Conservation (phyloP, 2,113 vertebrate species). For the Microtus pennsylvanicus region DNA sequence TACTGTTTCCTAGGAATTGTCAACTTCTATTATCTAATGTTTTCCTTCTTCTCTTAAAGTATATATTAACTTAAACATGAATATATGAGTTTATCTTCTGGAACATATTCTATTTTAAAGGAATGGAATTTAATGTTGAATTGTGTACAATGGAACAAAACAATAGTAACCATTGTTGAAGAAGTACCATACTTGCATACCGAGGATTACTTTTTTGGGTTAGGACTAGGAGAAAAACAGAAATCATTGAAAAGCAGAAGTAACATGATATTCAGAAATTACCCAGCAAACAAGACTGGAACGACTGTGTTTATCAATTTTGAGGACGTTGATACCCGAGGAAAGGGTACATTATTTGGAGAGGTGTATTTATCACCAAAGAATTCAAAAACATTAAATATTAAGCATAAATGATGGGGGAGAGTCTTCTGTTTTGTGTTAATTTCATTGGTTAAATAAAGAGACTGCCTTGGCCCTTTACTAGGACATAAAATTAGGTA, state of each 20-base stretch:
- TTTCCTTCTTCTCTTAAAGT: not conserved
- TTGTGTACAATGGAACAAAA: not conserved
- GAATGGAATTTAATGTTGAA: not conserved
- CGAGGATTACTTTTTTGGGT: not conserved
- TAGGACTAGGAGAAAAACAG: not conserved
- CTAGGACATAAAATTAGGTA: no score
- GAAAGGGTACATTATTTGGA: not conserved
- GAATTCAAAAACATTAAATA: constrained; percentile 32
- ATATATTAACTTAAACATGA: not conserved
- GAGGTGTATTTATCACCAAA: not conserved
- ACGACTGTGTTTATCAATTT: not conserved
- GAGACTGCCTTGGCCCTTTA: no score
- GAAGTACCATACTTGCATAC: no score
- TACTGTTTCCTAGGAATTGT: not conserved
- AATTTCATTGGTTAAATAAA: no score
- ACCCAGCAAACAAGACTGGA: not conserved
- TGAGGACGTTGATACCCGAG: not conserved
- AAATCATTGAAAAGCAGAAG: not conserved
- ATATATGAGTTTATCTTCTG: not conserved
- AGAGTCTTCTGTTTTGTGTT: no score
- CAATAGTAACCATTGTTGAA: no score
- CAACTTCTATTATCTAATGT: not conserved
- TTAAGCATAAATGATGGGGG: no score
- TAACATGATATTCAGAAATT: not conserved
- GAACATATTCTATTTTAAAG: not conserved